Conservation (phyloP, 2,113 vertebrate genomes). For the Cheirogaleus medius region DNA sequence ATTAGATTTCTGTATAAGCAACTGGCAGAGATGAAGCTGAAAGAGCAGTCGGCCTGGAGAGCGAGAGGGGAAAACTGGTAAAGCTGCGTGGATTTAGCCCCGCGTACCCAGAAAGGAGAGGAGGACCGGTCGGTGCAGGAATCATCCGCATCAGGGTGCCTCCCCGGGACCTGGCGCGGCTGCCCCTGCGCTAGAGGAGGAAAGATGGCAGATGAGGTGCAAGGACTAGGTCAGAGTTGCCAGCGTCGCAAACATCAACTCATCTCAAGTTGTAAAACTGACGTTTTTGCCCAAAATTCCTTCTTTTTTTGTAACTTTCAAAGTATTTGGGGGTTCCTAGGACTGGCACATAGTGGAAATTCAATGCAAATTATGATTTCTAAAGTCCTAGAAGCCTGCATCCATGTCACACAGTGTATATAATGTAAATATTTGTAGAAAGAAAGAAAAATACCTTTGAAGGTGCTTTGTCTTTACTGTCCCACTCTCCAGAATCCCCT, state of each 20-base stretch:
- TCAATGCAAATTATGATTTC: not conserved
- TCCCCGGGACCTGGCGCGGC: not conserved
- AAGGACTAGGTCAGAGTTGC: not conserved
- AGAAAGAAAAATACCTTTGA: constrained; percentile 24
- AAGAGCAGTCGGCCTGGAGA: not conserved
- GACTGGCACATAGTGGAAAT: not conserved
- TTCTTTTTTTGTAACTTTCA: not conserved
- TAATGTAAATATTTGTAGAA: constrained; percentile 29
- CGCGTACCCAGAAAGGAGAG: not conserved
- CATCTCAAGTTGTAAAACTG: not conserved
- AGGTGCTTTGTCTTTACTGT: not conserved
- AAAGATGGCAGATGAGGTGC: not conserved
- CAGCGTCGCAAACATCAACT: not conserved
- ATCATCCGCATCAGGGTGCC: fast-evolving
- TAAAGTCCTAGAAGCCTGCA: not conserved
- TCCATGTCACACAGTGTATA: not conserved
- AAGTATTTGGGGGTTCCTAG: not conserved
- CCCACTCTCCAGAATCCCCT: not conserved
- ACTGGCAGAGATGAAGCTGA: not conserved
- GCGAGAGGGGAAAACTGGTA: not conserved
- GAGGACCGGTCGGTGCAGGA: not conserved
- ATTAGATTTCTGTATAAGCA: not conserved
- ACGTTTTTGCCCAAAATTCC: not conserved
- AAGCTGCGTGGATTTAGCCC: not conserved
- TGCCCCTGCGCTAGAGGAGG: not conserved